These are phyloP conservation scores for Hirtodrosophila confusa DNA, from an alignment of 2,888 invertebrate genomes.

Conservation along the genomic window DNA sequence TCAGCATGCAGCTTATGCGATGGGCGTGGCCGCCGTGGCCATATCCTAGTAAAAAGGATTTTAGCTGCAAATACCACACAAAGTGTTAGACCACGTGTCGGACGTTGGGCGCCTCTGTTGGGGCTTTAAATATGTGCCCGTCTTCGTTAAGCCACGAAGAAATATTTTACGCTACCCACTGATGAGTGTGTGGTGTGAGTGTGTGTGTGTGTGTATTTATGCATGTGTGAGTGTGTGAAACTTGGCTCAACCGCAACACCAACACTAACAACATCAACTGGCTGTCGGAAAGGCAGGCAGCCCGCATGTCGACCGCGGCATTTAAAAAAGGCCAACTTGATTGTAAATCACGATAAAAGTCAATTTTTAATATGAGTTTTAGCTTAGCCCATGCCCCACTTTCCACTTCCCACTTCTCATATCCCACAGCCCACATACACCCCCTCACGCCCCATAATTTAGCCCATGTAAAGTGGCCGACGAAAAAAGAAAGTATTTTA, in stretches of 20 bases:
- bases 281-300: slow-evolving; percentile 31
- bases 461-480: slow-evolving; percentile 48
- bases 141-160: slow-evolving; percentile 76
- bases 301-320: slow-evolving; percentile 80
- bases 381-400: slow-evolving; percentile 56
- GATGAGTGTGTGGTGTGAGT: slow-evolving; percentile 46
- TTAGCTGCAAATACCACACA: slow-evolving; percentile 55
- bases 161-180: slow-evolving; percentile 65
- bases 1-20: slow-evolving; percentile 58
- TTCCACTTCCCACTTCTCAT: background rate
- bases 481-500: slow-evolving; percentile 68
- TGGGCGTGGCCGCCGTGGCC: slow-evolving; percentile 52
- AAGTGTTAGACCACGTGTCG: slow-evolving; percentile 74
- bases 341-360: slow-evolving; percentile 82
- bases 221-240: slow-evolving; percentile 28
- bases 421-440: no score
- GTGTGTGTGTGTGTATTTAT: slow-evolving; percentile 10
- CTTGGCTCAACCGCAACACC: slow-evolving; percentile 60
- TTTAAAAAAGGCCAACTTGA: slow-evolving; percentile 78
- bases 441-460: background rate
- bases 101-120: slow-evolving; percentile 46
- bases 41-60: slow-evolving; percentile 61
- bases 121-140: slow-evolving; percentile 70
- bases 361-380: slow-evolving; percentile 80
- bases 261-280: slow-evolving; percentile 50